Percentiles rank a stretch among this genome's conserved stretches.
Evolutionary conservation across 2,888 invertebrate genomes (phyloP).

Genomic region (Hetaerina titia): DNA sequence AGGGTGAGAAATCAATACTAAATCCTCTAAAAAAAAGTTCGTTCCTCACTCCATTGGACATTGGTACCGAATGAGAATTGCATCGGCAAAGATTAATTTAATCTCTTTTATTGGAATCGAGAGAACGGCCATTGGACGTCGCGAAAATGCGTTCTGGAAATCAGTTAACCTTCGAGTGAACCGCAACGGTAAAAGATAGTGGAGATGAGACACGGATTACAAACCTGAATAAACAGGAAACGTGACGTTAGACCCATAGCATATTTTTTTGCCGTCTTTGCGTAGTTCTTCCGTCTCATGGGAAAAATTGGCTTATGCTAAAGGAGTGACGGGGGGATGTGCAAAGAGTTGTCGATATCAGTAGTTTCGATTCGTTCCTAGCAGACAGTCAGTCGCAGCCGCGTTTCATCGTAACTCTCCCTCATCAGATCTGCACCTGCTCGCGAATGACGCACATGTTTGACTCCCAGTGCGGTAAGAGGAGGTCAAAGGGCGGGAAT

Average conservation of each 20-base stretch:
- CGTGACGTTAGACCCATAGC: neutral
- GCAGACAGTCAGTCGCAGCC: neutral
- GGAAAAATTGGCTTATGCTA: neutral
- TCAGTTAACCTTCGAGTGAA: too few species aligned
- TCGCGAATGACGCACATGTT: neutral
- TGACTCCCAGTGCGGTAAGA: neutral
- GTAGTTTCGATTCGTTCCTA: neutral
- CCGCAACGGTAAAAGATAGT: too few species aligned
- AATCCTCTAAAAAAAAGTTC: too few species aligned
- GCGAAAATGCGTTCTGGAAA: too few species aligned
- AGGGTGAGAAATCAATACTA: too few species aligned
- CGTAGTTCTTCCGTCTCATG: too few species aligned
- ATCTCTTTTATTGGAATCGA: too few species aligned
- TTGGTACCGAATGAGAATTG: too few species aligned
- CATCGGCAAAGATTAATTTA: too few species aligned
- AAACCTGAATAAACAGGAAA: constrained; percentile 31
- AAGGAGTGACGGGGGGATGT: neutral
- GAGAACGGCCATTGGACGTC: too few species aligned
- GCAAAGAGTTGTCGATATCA: neutral
- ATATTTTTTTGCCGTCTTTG: neutral
- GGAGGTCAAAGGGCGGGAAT: neutral
- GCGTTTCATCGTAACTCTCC: neutral
- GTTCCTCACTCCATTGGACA: too few species aligned
- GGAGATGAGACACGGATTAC: neutral
- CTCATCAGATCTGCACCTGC: neutral